Conservation (phyloP, 1,140 invertebrate genomes). For the Branchinecta lindahli region DNA sequence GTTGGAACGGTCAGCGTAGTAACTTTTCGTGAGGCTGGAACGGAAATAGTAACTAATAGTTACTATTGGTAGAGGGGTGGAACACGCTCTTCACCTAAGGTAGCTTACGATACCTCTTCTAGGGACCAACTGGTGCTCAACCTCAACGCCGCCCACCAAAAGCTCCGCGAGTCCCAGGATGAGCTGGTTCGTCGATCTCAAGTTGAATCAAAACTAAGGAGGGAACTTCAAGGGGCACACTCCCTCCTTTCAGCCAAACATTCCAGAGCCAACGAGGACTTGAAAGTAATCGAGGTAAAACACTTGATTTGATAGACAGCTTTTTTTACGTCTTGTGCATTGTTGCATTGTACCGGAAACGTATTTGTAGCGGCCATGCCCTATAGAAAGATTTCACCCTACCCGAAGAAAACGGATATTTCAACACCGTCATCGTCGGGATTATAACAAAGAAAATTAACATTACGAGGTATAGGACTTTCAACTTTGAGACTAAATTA, state of each 20-base stretch:
- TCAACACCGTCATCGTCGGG: no score
- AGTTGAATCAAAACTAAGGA: conserved; percentile 7
- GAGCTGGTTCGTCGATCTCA: background rate
- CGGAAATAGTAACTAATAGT: no score
- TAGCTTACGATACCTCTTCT: no score
- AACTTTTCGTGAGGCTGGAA: no score
- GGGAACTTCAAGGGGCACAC: conserved; percentile 1
- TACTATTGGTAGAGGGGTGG: no score
- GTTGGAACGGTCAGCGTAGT: no score
- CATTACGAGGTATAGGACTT: no score
- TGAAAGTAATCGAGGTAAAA: background rate
- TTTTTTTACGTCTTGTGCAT: background rate
- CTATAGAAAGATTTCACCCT: background rate
- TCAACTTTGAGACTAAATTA: no score
- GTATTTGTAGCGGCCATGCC: background rate
- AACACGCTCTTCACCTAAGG: no score
- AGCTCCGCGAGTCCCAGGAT: background rate
- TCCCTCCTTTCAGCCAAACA: background rate
- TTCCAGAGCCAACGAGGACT: background rate
- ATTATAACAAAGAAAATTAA: no score
- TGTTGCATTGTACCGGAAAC: background rate
- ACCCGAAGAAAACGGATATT: no score
- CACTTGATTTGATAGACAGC: background rate
- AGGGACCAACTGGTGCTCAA: background rate
- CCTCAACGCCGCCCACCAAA: background rate